Conservation (phyloP, 2,797 vertebrate species). For the Pipistrellus kuhlii region DNA sequence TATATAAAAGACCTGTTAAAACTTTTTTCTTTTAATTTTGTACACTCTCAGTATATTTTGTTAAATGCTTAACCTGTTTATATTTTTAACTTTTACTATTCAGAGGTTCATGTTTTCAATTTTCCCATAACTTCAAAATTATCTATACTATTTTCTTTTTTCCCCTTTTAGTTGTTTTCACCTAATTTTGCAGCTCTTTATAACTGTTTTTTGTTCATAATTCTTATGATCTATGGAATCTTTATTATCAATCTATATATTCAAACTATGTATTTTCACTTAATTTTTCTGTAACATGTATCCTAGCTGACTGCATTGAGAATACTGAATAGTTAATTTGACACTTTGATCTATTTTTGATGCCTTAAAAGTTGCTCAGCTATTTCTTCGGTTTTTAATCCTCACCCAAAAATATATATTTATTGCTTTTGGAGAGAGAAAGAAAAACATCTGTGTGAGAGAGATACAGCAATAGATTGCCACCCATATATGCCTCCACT, state of each 20-base stretch:
- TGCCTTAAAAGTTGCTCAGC: not conserved
- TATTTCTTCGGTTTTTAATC: not conserved
- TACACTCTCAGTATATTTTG: not conserved
- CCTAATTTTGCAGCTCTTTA: not conserved
- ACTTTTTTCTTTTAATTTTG: not conserved
- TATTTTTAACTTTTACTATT: not conserved
- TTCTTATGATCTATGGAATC: not conserved
- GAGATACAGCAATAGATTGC: not conserved
- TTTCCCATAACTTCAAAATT: not conserved
- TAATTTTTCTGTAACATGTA: not conserved
- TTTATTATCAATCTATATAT: not conserved
- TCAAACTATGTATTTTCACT: not conserved
- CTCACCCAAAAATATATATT: not conserved
- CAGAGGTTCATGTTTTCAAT: not conserved
- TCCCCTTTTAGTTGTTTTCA: not conserved
- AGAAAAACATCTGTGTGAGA: not conserved
- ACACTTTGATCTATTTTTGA: not conserved
- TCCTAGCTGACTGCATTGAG: not conserved
- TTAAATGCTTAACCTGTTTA: not conserved
- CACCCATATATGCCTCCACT: not conserved
- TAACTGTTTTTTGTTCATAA: not conserved
- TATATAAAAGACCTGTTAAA: not conserved
- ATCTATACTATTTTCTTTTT: not conserved
- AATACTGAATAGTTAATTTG: not conserved
- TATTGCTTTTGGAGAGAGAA: not conserved